Percentiles rank a stretch among this genome's conserved stretches.
Conservation (phyloP, 2,888 invertebrate genomes). For the Polyommatus icarus region DNA sequence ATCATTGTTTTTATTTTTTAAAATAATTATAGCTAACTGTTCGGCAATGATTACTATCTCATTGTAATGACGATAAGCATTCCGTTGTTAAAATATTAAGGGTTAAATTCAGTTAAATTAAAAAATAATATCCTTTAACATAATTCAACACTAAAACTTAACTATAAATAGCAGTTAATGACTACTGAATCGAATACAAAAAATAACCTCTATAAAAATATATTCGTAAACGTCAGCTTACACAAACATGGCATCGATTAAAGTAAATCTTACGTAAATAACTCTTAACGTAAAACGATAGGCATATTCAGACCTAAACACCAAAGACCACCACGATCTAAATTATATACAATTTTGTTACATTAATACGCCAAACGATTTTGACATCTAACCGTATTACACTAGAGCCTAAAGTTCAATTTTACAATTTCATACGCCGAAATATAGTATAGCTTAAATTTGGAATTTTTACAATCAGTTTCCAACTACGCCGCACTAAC, state of each 20-base stretch:
- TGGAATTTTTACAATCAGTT: slow-evolving; percentile 55
- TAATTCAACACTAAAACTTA: slow-evolving; percentile 73
- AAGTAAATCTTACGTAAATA: slow-evolving; percentile 51
- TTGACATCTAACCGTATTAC: slow-evolving; percentile 69
- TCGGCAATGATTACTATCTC: slow-evolving; percentile 78
- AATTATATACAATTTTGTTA: slow-evolving; percentile 67
- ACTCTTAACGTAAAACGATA: slow-evolving; percentile 48
- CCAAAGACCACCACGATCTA: slow-evolving; percentile 72
- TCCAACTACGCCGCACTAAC: slow-evolving; percentile 47
- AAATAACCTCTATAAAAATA: slow-evolving; percentile 77
- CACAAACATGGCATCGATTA: slow-evolving; percentile 76
- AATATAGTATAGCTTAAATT: slow-evolving; percentile 61
- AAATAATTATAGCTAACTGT: slow-evolving; percentile 82
- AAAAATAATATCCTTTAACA: slow-evolving; percentile 62
- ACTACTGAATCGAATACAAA: slow-evolving; percentile 70
- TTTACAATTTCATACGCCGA: slow-evolving; percentile 70
- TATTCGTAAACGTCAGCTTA: slow-evolving; percentile 73
- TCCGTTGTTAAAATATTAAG: slow-evolving; percentile 69
- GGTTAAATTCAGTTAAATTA: slow-evolving; percentile 69
- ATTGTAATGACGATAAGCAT: slow-evolving; percentile 78
- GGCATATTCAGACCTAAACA: slow-evolving; percentile 53
- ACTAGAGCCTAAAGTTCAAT: slow-evolving; percentile 67
- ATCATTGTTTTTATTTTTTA: slow-evolving; percentile 81
- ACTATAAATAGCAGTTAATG: slow-evolving; percentile 70
- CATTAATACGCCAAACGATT: slow-evolving; percentile 72